phyloP scores from a whole-genome alignment of 92 coral and sea anemone genomes.

The Muricea muricata region DNA sequence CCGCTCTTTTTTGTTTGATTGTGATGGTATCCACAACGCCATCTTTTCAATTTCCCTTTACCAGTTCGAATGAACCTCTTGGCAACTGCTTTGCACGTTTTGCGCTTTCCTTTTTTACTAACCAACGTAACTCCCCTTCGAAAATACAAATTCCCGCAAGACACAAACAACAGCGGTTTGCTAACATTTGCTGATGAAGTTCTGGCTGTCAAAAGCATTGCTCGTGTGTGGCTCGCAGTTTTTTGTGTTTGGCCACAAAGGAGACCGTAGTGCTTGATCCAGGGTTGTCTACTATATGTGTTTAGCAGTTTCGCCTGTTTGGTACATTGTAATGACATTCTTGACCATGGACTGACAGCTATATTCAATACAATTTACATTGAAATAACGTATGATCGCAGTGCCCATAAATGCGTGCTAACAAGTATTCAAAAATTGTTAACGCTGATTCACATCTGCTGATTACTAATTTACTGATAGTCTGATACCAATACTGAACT shows the following conservation, averaged over 20 bases:
- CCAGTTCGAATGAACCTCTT: conserved; percentile 90
- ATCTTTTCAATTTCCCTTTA: conserved; percentile 87
- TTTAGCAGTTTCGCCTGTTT: background rate
- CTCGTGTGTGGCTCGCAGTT: background rate
- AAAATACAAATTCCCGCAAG: background rate
- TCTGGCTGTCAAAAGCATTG: background rate
- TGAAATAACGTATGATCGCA: no score
- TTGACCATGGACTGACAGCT: background rate
- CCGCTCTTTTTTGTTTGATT: conserved; percentile 81
- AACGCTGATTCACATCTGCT: no score
- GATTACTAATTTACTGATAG: no score
- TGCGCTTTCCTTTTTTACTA: conserved; percentile 89
- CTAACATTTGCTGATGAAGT: background rate
- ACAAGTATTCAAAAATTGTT: no score
- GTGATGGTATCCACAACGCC: conserved; percentile 90
- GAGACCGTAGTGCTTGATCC: background rate
- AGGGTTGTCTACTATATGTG: background rate
- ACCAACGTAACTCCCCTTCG: conserved; percentile 61
- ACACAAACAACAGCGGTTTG: background rate
- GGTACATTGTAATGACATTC: background rate
- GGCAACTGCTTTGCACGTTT: conserved; percentile 97
- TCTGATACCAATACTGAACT: no score
- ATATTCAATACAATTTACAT: background rate
- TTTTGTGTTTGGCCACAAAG: background rate
- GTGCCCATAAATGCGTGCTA: no score